A percentile compares a stretch with the other conserved stretches of the same genome.
These are phyloP conservation scores for Hoplostethus mediterraneus DNA, from an alignment of 2,797 vertebrate species.

Conservation along the genomic window DNA sequence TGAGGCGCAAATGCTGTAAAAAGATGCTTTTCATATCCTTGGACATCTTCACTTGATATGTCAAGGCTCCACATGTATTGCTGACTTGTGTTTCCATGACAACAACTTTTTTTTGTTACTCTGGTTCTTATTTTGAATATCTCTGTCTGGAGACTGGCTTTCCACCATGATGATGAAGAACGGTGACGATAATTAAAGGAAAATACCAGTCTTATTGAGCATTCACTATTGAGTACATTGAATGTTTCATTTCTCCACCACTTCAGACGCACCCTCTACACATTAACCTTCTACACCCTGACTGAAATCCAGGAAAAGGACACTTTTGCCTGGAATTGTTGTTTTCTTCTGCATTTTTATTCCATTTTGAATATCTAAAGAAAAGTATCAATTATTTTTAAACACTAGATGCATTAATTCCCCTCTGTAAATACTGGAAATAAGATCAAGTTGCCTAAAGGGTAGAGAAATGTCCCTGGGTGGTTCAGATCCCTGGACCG, in stretches of 20 bases:
- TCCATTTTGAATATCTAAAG: slow-evolving; percentile 4
- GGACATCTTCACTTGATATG: slow-evolving; percentile 45
- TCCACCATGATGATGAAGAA: slow-evolving; percentile 40
- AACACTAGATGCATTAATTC: no score
- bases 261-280: not conserved
- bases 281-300: not conserved
- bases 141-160: slow-evolving; percentile 33
- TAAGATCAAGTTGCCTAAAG: no score
- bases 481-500: no score
- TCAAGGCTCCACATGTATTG: slow-evolving; percentile 57
- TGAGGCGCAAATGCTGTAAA: slow-evolving; percentile 31
- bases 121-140: slow-evolving; percentile 58
- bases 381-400: no score
- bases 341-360: slow-evolving; percentile 9
- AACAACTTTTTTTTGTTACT: slow-evolving; percentile 46
- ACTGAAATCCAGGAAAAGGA: slow-evolving; percentile 4
- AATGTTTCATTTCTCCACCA: not conserved
- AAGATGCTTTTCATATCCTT: slow-evolving; percentile 52
- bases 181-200: slow-evolving; percentile 48
- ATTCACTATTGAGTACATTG: not conserved
- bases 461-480: no score
- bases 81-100: slow-evolving; percentile 73
- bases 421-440: no score
- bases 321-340: not conserved
- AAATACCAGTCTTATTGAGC: slow-evolving; percentile 17